A percentile compares a stretch with the other conserved stretches of the same genome.
These are phyloP conservation scores for Trematocara nigrifrons DNA, from an alignment of 2,113 vertebrate species.

Conservation along the genomic window DNA sequence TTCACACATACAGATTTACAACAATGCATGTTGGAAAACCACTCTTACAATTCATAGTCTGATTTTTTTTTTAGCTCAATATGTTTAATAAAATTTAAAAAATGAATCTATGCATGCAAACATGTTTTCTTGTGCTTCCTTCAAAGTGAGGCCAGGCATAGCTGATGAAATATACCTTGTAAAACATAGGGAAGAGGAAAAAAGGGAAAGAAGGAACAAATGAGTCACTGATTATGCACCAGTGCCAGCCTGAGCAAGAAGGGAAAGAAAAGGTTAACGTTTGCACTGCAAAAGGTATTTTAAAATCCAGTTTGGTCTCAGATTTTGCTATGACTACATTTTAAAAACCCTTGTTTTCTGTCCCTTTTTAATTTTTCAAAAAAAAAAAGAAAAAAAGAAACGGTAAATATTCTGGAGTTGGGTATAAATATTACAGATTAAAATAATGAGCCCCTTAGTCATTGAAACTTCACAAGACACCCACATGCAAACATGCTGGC, in stretches of 20 bases:
- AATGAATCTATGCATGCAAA: background rate
- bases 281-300: background rate
- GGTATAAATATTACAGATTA: background rate
- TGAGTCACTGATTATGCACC: conserved; percentile 17
- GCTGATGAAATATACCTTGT: background rate
- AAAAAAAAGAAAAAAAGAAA: background rate
- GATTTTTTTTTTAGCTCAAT: background rate
- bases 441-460: conserved; percentile 1
- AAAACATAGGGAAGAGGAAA: background rate
- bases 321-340: background rate
- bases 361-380: background rate
- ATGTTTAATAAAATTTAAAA: background rate
- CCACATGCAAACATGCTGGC: background rate
- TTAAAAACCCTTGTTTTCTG: background rate
- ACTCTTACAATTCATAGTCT: background rate
- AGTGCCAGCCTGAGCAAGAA: background rate
- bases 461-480: background rate
- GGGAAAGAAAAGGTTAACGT: background rate
- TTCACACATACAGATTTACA: background rate
- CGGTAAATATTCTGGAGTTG: background rate
- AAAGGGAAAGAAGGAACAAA: background rate
- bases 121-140: background rate
- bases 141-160: background rate
- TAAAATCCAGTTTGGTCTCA: background rate
- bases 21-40: background rate